phyloP scores from a whole-genome alignment of 64 coral and sea anemone genomes.

The Exaiptasia diaphana region DNA sequence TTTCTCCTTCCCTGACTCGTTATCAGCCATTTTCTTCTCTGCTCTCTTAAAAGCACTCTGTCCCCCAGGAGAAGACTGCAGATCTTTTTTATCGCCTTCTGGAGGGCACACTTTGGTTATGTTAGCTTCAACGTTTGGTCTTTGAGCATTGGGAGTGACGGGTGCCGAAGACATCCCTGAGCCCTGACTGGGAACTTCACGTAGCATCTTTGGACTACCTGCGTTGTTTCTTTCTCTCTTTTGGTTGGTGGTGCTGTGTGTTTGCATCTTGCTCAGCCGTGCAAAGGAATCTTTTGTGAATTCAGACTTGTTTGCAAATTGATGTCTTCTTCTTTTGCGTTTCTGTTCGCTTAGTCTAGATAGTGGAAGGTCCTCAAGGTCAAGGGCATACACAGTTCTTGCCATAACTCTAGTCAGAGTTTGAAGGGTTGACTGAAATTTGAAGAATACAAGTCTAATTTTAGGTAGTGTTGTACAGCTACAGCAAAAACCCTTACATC shows the following conservation, averaged over 20 bases:
- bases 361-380: constrained; percentile 85
- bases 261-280: constrained; percentile 79
- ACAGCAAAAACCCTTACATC: too few species aligned
- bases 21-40: background rate
- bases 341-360: constrained; percentile 92
- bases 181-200: background rate
- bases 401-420: constrained; percentile 88
- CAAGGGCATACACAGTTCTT: constrained; percentile 70
- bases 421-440: constrained; percentile 76
- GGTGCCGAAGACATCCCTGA: background rate
- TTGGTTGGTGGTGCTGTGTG: background rate
- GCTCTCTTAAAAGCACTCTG: constrained; percentile 57
- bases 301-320: constrained; percentile 2
- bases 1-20: background rate
- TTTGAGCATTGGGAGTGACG: constrained; percentile 50
- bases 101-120: background rate
- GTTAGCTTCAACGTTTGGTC: constrained; percentile 10
- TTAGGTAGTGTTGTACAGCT: background rate
- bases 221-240: too few species aligned
- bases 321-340: constrained; percentile 60
- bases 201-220: constrained; percentile 38
- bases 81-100: constrained; percentile 17
- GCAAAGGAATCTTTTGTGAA: constrained; percentile 70
- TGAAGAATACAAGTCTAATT: background rate
- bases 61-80: constrained; percentile 32